Percentiles rank a stretch among this genome's conserved stretches.
Conservation (phyloP, 2,888 invertebrate species). For the Bellardia bayeri region DNA sequence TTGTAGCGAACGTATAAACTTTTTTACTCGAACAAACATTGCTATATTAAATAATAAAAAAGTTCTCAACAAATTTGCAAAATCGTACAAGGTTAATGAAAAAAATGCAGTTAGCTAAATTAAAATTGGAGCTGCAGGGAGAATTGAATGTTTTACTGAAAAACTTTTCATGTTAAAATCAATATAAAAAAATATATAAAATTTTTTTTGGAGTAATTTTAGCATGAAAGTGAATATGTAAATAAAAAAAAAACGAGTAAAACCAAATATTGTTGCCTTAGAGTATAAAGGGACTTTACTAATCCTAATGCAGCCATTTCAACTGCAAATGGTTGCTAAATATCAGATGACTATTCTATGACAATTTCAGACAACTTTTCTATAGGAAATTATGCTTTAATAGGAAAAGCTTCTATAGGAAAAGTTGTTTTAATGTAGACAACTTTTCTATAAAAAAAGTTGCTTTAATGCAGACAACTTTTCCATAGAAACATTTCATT, state of each 20-base stretch:
- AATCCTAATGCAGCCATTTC: too few species aligned
- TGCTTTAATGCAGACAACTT: too few species aligned
- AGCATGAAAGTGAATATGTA: constrained; percentile 15
- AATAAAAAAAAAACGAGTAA: neutral
- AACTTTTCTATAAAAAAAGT: too few species aligned
- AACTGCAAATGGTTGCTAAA: too few species aligned
- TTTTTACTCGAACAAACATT: neutral
- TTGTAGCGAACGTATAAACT: constrained; percentile 1
- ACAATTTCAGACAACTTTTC: too few species aligned
- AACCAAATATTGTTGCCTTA: too few species aligned
- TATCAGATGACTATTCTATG: too few species aligned
- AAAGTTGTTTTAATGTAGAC: too few species aligned
- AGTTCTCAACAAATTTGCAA: neutral
- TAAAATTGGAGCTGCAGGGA: constrained; percentile 1
- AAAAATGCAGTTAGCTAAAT: constrained; percentile 46
- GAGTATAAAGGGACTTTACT: too few species aligned
- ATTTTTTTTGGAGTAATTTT: neutral
- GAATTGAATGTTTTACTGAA: neutral
- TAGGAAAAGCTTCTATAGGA: too few species aligned
- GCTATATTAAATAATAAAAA: constrained; percentile 7
- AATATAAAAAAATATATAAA: neutral
- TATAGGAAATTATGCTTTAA: too few species aligned
- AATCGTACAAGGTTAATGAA: constrained; percentile 48
- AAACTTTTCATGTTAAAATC: constrained; percentile 11
- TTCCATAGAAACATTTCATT: too few species aligned